phyloP scores from a whole-genome alignment of 2,888 invertebrate genomes.

The Barypeithes pellucidus region DNA sequence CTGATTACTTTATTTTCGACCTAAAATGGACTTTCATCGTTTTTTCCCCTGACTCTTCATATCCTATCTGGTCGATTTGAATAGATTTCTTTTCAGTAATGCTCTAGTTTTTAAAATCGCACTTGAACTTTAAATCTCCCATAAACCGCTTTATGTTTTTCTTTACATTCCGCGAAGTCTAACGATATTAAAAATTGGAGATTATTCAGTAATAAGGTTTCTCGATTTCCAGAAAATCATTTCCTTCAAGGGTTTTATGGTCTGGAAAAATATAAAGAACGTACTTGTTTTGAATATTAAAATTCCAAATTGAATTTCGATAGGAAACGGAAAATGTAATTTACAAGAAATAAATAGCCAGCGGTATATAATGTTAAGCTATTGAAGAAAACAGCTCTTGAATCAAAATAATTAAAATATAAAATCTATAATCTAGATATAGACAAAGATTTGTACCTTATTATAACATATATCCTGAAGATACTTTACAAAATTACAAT shows the following conservation, averaged over 20 bases:
- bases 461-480: no score
- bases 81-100: no score
- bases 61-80: no score
- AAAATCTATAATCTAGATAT: no score
- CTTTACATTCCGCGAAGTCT: slow-evolving; percentile 39
- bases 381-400: no score
- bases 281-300: slow-evolving; percentile 30
- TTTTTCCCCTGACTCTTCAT: no score
- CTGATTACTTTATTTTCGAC: no score
- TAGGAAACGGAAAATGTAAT: slow-evolving; percentile 3
- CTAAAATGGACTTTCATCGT: no score
- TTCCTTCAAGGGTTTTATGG: slow-evolving; percentile 41
- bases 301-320: slow-evolving; percentile 14
- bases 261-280: slow-evolving; percentile 27
- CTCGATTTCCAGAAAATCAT: slow-evolving; percentile 41
- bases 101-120: not conserved
- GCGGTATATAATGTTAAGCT: no score
- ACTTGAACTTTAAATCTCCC: slow-evolving; percentile 31
- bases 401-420: no score
- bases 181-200: slow-evolving; percentile 50
- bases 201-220: slow-evolving; percentile 48
- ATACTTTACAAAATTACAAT: no score
- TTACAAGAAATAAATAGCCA: not conserved
- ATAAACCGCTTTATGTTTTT: slow-evolving; percentile 48
- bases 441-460: no score